Base-by-base conservation (phyloP, 2,888 invertebrate species). In the Galerucella calmariensis region DNA sequence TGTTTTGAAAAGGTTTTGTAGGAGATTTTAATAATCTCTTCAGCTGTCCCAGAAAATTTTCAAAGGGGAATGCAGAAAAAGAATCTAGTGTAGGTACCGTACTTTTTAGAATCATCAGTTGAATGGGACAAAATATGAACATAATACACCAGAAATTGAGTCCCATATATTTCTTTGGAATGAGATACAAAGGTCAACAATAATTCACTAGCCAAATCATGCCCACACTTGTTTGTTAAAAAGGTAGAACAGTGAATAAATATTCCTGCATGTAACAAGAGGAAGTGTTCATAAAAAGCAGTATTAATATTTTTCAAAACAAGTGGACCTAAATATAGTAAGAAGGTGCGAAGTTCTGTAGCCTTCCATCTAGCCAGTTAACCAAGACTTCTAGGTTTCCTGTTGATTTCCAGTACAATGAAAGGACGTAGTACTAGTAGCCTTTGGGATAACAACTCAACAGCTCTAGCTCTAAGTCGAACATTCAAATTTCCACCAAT, bases 111-210 rank as follows among this genome's bases (percentile, higher is more conserved):
- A 73, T 81, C 80, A 65, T 77, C 75, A 35, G 59, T 48, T n/a
- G 81, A 41, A 62, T 80, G 81, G 41, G 75, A 65, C 16, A 80
- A 56, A 65, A 73, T 67, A 62, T 80, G 76, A 44, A 79, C 73
- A 75, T 79, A 77, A 65, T 77, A 73, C 27, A 72, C 62, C 8
- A 79, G 24, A 75, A 75, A 79, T 58, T 78, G 72, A 46, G 27
- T 12, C 44, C 80, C 80, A 72, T 79, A 80, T 62, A 80, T 66
- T 56, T 56, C 35, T 59, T 69, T 69, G 48, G 14, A 66, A 24
- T 74, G 69, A 44, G 56, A 8, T 58, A 74, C 73, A 69, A 74
- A 69, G 44, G 6, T 44, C 6, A 44, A 10, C 44, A 44, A 44
- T 44, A 70, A n/a, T n/a, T n/a, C n/a, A n/a, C n/a, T n/a, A n/a